Evolutionary conservation across 1,140 invertebrate genomes (phyloP).

Genomic region (Anastatus disparis): DNA sequence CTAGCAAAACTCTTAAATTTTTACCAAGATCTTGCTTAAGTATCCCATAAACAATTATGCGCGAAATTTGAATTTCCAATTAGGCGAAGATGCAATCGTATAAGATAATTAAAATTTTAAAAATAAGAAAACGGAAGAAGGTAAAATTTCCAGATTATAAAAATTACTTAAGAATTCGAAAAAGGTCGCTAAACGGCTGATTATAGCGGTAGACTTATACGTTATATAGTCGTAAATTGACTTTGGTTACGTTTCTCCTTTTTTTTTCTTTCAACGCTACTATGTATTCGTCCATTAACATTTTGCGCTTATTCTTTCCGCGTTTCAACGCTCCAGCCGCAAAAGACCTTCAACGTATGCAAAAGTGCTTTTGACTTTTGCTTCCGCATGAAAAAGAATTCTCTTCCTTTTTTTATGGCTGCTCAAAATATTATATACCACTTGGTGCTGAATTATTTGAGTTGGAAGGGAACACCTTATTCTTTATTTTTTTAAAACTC

Average conservation of each 20-base stretch:
- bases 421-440: too few species aligned
- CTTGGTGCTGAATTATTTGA: too few species aligned
- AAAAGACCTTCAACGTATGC: slow-evolving; percentile 45
- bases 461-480: too few species aligned
- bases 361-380: slow-evolving; percentile 22
- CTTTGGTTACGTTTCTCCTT: slow-evolving; percentile 7
- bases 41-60: too few species aligned
- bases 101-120: too few species aligned
- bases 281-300: slow-evolving; percentile 36
- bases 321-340: slow-evolving; percentile 38
- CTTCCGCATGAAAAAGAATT: slow-evolving; percentile 41
- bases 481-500: too few species aligned
- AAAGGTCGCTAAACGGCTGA: slow-evolving; percentile 18
- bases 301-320: slow-evolving; percentile 40
- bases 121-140: too few species aligned
- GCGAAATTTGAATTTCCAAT: too few species aligned
- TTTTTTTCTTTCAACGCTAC: too few species aligned
- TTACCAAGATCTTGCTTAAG: too few species aligned
- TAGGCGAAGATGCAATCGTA: too few species aligned
- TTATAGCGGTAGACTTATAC: neutral
- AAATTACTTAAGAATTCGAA: neutral
- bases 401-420: slow-evolving; percentile 29
- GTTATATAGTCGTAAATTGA: slow-evolving; percentile 16
- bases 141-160: neutral
- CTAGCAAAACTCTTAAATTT: too few species aligned